Evolutionary conservation across 2,113 vertebrate genomes (phyloP).

Genomic region (Coptodon bakossiorum): DNA sequence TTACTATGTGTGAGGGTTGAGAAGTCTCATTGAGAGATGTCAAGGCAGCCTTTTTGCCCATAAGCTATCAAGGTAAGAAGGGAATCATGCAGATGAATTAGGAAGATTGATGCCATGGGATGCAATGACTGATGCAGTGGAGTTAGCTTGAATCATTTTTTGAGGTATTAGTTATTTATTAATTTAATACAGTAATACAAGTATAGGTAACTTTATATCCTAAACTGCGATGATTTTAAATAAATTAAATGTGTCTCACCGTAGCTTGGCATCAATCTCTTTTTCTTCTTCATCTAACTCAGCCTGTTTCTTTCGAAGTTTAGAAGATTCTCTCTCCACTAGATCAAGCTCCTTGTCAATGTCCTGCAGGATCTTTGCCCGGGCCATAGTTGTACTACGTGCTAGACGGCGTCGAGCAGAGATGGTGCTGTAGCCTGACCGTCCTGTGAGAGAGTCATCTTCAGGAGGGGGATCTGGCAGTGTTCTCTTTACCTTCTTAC

Average conservation of each 20-base stretch:
- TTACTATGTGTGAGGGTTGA: constrained; percentile 62
- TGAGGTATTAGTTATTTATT: background rate
- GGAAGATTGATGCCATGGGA: constrained; percentile 1
- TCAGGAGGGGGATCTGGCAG: constrained; percentile 95
- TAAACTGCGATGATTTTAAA: background rate
- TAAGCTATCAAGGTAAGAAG: constrained; percentile 56
- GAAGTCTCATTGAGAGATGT: constrained; percentile 61
- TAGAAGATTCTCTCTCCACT: constrained; percentile 95
- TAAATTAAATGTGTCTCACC: constrained; percentile 54
- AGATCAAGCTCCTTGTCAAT: constrained; percentile 97
- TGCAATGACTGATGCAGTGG: background rate
- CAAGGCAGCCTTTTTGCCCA: constrained; percentile 69
- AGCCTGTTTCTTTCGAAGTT: constrained; percentile 97
- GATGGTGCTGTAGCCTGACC: constrained; percentile 79
- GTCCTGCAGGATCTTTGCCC: constrained; percentile 97
- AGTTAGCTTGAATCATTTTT: background rate
- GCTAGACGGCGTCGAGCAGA: constrained; percentile 89
- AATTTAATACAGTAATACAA: background rate
- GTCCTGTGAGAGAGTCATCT: constrained; percentile 76
- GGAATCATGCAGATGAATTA: constrained; percentile 59
- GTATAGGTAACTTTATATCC: background rate
- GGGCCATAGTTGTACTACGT: constrained; percentile 92
- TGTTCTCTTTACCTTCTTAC: constrained; percentile 97
- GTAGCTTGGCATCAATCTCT: constrained; percentile 95
- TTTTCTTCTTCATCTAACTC: constrained; percentile 98